Percentiles rank a stretch among this genome's conserved stretches.
Evolutionary conservation across 2,113 vertebrate genomes (phyloP).

Genomic region (Archocentrus centrarchus): DNA sequence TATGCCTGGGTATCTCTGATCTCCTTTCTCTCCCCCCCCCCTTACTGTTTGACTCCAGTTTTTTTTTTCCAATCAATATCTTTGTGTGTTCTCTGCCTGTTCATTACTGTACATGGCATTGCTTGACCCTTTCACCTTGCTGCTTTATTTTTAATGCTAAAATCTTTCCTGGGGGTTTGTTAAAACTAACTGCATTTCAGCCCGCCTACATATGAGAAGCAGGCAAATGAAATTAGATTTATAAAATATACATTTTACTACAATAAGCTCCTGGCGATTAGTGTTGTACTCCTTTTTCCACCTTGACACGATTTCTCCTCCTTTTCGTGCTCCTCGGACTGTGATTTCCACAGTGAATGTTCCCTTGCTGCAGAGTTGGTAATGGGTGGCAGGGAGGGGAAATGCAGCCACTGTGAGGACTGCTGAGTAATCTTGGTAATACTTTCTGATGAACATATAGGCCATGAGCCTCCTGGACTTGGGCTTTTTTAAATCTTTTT

Average conservation of each 20-base stretch:
- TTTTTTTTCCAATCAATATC: conserved; percentile 14
- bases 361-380: conserved; percentile 29
- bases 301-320: conserved; percentile 23
- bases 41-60: conserved; percentile 24
- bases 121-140: neutral
- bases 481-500: conserved; percentile 17
- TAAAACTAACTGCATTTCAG: conserved; percentile 38
- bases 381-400: conserved; percentile 27
- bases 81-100: conserved; percentile 10
- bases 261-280: conserved; percentile 29
- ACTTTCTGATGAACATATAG: conserved; percentile 46
- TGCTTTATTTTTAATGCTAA: conserved; percentile 10
- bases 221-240: conserved; percentile 27
- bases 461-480: conserved; percentile 14
- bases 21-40: conserved; percentile 9
- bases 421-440: conserved; percentile 61
- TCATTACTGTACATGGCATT: conserved; percentile 24
- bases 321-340: conserved; percentile 20
- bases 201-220: neutral
- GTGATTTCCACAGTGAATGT: conserved; percentile 45
- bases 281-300: neutral
- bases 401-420: conserved; percentile 35
- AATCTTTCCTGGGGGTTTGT: conserved; percentile 38
- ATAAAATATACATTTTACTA: conserved; percentile 33
- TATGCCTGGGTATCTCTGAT: conserved; percentile 48